Evolutionary conservation across 2,888 invertebrate species (phyloP).

Genomic region (Rotaria sp.): DNA sequence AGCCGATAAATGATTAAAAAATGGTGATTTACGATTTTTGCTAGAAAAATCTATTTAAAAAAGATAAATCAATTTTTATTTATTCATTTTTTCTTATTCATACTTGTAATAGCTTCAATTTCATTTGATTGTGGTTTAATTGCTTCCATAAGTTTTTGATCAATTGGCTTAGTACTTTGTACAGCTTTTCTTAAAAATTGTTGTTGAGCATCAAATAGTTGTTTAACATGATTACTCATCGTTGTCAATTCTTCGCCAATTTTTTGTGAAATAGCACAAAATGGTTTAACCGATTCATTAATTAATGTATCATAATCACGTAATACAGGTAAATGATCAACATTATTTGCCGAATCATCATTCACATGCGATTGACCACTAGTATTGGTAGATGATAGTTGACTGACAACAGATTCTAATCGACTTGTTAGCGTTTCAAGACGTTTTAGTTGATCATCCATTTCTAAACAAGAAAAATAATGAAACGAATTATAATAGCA

Average conservation of each 20-base stretch:
- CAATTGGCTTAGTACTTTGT: slow-evolving; percentile 28
- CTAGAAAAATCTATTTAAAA: not conserved
- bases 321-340: slow-evolving; percentile 29
- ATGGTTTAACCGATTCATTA: slow-evolving; percentile 23
- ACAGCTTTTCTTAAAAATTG: slow-evolving; percentile 36
- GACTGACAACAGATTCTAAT: not conserved
- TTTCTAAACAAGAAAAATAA: not conserved
- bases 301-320: slow-evolving; percentile 32
- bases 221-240: slow-evolving; percentile 30
- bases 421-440: not conserved
- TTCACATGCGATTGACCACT: not conserved
- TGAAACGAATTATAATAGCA: not conserved
- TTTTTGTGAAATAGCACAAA: slow-evolving; percentile 23
- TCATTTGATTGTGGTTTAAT: slow-evolving; percentile 31
- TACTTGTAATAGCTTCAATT: slow-evolving; percentile 35
- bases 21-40: slow-evolving; percentile 35
- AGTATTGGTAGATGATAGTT: not conserved
- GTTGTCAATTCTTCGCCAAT: slow-evolving; percentile 32
- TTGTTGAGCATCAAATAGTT: slow-evolving; percentile 14
- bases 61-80: not conserved
- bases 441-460: slow-evolving; percentile 12
- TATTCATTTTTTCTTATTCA: not conserved
- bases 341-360: not conserved
- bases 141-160: slow-evolving; percentile 24
- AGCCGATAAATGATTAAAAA: slow-evolving; percentile 88